Conservation (phyloP, 2,113 vertebrate species). For the Aplodontia rufa region DNA sequence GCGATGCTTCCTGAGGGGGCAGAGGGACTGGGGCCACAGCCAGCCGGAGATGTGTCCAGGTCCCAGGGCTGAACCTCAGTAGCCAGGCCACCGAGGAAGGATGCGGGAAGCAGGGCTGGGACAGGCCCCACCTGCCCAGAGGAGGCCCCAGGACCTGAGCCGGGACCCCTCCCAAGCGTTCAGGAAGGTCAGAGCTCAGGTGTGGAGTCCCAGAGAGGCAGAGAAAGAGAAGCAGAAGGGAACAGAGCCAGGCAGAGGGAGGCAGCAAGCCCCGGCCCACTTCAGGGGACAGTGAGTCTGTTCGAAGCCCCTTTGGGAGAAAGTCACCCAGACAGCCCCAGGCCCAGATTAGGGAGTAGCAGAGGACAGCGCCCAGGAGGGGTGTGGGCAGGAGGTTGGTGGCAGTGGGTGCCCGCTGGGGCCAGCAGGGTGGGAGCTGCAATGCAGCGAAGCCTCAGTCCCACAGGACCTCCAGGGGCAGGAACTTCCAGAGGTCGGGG, state of each 20-base stretch:
- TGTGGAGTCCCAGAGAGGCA: not conserved
- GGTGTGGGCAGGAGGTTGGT: rapidly evolving
- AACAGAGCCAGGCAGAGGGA: not conserved
- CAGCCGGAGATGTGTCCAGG: not conserved
- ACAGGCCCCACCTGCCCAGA: too few species aligned
- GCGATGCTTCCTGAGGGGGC: not conserved
- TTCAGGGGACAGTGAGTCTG: not conserved
- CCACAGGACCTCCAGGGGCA: slow-evolving; percentile 89
- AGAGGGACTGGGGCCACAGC: not conserved
- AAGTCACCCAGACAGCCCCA: not conserved
- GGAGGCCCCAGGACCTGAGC: not conserved
- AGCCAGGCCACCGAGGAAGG: not conserved
- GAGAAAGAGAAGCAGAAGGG: not conserved
- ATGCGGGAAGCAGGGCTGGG: not conserved
- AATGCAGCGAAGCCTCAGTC: slow-evolving; percentile 69
- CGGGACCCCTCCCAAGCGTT: not conserved
- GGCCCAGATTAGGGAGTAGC: not conserved
- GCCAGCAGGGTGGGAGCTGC: not conserved
- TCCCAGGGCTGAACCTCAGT: rapidly evolving
- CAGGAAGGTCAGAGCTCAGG: not conserved
- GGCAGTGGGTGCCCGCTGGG: rapidly evolving
- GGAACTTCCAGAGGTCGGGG: slow-evolving; percentile 94
- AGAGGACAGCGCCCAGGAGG: too few species aligned
- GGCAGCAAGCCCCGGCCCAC: too few species aligned
- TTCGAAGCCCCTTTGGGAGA: rapidly evolving